These are phyloP conservation scores for Notospermus geniculatus DNA, from an alignment of 1,140 invertebrate species.

Conservation along the genomic window DNA sequence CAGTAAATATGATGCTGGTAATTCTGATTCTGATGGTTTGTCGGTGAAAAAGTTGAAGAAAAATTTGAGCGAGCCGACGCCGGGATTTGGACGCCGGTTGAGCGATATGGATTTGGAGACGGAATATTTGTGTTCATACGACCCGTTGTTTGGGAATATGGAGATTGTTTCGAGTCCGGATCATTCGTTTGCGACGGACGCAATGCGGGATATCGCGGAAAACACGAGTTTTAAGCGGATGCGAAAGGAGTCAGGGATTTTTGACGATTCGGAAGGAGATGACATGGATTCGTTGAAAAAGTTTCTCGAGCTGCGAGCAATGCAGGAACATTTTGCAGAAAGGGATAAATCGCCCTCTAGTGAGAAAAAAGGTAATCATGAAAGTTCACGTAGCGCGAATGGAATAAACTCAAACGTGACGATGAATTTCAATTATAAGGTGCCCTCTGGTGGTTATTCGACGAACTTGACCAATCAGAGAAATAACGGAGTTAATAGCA, in stretches of 20 bases:
- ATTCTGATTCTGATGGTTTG: too few species aligned
- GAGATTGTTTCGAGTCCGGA: slow-evolving; percentile 27
- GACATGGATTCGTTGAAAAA: background rate
- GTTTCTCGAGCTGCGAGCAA: background rate
- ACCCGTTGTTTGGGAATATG: slow-evolving; percentile 39
- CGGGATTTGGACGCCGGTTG: too few species aligned
- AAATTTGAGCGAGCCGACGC: too few species aligned
- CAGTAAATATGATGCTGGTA: too few species aligned
- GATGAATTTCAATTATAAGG: too few species aligned
- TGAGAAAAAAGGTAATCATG: background rate
- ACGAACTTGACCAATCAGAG: too few species aligned
- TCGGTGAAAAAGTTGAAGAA: too few species aligned
- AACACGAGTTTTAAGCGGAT: slow-evolving; percentile 38
- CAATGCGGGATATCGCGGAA: slow-evolving; percentile 34
- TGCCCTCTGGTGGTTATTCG: too few species aligned
- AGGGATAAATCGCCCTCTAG: slow-evolving; percentile 6
- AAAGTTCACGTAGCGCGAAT: too few species aligned
- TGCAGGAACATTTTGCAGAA: slow-evolving; percentile 3
- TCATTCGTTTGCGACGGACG: slow-evolving; percentile 24
- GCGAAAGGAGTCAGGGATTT: slow-evolving; percentile 1
- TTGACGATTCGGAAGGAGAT: slow-evolving; percentile 7
- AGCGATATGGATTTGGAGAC: slow-evolving; percentile 28
- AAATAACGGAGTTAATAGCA: too few species aligned
- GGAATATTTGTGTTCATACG: slow-evolving; percentile 43
- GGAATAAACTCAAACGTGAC: too few species aligned